These are phyloP conservation scores for rat (Rattus norvegicus) DNA, from an alignment of 2,113 vertebrate genomes.

Conservation along the genomic window DNA sequence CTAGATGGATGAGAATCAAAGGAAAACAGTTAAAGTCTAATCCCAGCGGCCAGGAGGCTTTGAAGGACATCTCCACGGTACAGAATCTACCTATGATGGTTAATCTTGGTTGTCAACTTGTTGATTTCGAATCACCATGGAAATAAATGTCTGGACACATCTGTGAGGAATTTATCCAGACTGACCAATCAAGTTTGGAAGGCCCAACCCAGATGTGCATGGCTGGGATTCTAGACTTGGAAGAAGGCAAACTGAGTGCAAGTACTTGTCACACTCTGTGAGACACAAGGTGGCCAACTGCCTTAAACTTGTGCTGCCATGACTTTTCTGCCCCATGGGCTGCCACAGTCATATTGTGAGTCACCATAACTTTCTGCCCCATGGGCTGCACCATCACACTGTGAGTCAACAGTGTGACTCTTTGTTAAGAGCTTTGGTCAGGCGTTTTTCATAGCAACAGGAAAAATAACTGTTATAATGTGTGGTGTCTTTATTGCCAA, in stretches of 20 bases:
- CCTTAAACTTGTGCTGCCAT: background rate
- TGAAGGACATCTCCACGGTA: background rate
- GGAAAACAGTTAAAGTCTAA: background rate
- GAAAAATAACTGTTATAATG: background rate
- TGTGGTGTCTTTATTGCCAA: background rate
- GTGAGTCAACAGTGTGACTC: background rate
- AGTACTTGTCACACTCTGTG: background rate
- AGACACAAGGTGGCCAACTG: background rate
- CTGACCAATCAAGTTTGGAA: background rate
- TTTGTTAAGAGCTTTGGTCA: background rate
- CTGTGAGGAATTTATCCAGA: background rate
- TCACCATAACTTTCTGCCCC: background rate
- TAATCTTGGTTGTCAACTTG: background rate
- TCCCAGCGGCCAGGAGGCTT: background rate
- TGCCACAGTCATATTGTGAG: background rate
- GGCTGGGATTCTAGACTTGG: no score
- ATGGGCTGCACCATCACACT: background rate
- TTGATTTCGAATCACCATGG: background rate
- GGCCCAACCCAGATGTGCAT: background rate
- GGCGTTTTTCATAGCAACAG: background rate
- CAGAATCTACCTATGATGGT: background rate
- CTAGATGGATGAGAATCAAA: background rate
- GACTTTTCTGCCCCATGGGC: background rate
- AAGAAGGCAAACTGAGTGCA: background rate
- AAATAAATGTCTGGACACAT: background rate